Evolutionary conservation across 1,140 invertebrate species (phyloP).

Genomic region (Ips nitidus): DNA sequence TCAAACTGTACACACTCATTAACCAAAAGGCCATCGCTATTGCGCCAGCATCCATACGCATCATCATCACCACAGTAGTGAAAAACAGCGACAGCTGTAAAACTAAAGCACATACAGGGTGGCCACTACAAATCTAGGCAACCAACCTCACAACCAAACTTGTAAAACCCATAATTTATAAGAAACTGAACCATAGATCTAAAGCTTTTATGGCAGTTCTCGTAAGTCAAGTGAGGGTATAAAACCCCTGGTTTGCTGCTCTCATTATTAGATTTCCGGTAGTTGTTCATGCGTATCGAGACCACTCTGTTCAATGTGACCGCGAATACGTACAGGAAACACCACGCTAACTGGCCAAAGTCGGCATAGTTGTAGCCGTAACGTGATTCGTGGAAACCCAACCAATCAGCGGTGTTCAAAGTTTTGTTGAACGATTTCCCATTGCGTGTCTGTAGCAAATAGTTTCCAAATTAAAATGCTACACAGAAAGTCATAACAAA

Average conservation of each 20-base stretch:
- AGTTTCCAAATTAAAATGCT: neutral
- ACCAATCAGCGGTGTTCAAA: constrained; percentile 20
- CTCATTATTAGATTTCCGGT: constrained; percentile 3
- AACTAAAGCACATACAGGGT: neutral
- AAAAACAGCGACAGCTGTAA: constrained; percentile 14
- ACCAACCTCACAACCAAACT: constrained; percentile 28
- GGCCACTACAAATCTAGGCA: neutral
- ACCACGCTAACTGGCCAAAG: constrained; percentile 4
- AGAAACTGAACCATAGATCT: constrained; percentile 17
- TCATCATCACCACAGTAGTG: constrained; percentile 8
- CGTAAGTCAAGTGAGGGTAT: constrained; percentile 19
- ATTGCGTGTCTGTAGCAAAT: constrained; percentile 13
- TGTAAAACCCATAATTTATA: constrained; percentile 26
- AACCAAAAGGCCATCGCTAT: constrained; percentile 9
- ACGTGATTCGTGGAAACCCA: constrained; percentile 19
- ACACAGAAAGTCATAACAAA: constrained; percentile 8
- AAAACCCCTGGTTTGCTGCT: neutral
- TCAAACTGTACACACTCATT: constrained; percentile 8
- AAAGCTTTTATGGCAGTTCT: constrained; percentile 23
- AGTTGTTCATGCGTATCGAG: constrained; percentile 10
- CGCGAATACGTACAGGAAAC: constrained; percentile 9
- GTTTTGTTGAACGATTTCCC: constrained; percentile 17
- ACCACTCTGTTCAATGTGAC: constrained; percentile 6
- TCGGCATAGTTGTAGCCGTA: constrained; percentile 3
- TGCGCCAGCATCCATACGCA: constrained; percentile 22